phyloP scores from a whole-genome alignment of 2,888 invertebrate genomes.

The Zhuqinia jingwanae region DNA sequence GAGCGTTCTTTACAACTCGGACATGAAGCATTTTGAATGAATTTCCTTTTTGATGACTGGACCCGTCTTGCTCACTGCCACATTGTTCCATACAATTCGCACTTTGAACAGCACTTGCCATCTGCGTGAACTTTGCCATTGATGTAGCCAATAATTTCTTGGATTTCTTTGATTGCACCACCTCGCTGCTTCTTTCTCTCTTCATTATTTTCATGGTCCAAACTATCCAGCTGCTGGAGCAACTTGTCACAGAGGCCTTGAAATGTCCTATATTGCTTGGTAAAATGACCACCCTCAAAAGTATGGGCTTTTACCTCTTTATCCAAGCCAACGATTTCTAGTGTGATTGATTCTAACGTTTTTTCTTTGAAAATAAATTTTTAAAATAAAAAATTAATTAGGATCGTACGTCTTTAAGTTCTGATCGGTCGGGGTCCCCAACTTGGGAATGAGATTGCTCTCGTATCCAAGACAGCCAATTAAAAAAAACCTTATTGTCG shows the following conservation, averaged over 20 bases:
- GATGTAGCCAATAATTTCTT: neutral
- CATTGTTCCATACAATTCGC: neutral
- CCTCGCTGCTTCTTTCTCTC: neutral
- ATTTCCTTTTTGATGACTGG: too few species aligned
- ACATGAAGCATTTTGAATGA: too few species aligned
- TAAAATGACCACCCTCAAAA: slow-evolving; percentile 26
- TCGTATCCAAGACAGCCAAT: too few species aligned
- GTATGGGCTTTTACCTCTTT: neutral
- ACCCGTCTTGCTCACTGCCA: neutral
- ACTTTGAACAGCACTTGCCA: neutral
- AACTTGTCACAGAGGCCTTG: slow-evolving; percentile 36
- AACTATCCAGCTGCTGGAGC: neutral
- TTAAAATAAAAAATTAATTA: too few species aligned
- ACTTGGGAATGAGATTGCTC: too few species aligned
- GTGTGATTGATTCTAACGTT: neutral
- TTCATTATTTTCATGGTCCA: neutral
- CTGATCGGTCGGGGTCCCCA: too few species aligned
- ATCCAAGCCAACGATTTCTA: neutral
- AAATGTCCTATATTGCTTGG: slow-evolving; percentile 35
- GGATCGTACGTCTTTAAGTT: too few species aligned
- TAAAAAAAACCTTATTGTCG: neutral
- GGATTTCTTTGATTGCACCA: neutral
- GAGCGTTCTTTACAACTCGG: too few species aligned
- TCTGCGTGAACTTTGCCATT: neutral
- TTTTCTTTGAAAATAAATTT: too few species aligned